Evolutionary conservation across 1,140 invertebrate species (phyloP).

Genomic region (Halesus radiatus): DNA sequence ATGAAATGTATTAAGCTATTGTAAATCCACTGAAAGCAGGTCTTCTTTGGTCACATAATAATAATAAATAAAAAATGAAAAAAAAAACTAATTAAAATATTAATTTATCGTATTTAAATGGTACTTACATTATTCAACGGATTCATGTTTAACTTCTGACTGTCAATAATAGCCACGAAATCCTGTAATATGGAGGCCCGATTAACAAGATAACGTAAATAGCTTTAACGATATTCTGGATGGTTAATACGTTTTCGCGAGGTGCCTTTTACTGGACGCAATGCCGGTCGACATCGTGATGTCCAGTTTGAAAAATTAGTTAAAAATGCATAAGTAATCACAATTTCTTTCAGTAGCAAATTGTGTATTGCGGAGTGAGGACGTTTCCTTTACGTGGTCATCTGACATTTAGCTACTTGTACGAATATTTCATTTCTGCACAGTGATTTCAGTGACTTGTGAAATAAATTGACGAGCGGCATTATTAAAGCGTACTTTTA

Average conservation of each 20-base stretch:
- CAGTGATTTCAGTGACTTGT: neutral
- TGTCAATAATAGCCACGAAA: no score
- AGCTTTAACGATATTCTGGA: no score
- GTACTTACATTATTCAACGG: no score
- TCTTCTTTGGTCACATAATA: no score
- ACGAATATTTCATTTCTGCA: neutral
- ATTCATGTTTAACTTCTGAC: no score
- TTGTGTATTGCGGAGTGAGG: neutral
- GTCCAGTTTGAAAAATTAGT: neutral
- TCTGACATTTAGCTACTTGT: neutral
- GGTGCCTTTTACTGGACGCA: neutral
- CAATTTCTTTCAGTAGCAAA: conserved; percentile 11
- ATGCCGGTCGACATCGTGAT: neutral
- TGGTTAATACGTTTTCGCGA: neutral
- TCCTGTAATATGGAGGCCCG: no score
- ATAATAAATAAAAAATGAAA: no score
- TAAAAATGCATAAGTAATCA: neutral
- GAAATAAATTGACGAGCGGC: neutral
- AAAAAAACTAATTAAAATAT: no score
- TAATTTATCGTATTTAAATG: no score
- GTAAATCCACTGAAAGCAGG: no score
- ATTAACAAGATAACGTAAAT: no score
- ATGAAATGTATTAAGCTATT: no score
- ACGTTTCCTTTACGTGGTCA: neutral
- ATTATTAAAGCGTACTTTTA: neutral